Percentiles rank a stretch among this genome's conserved stretches.
These are phyloP conservation scores for Delphinus delphis DNA, from an alignment of 2,113 vertebrate genomes.

Conservation along the genomic window DNA sequence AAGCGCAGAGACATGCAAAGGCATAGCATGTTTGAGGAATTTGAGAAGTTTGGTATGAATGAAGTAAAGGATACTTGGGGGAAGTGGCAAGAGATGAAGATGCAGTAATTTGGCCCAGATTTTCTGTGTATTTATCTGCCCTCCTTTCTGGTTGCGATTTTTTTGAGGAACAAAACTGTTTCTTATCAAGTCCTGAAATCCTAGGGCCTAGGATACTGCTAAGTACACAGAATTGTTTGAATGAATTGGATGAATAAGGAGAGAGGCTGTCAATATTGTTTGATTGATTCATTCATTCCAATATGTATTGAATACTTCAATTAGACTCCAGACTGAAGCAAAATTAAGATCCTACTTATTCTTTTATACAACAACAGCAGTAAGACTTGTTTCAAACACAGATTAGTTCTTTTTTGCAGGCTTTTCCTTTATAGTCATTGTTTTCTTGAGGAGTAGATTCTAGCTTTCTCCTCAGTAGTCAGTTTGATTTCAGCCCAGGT, in stretches of 20 bases:
- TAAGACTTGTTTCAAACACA: constrained; percentile 41
- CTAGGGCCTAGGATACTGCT: background rate
- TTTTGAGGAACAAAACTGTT: background rate
- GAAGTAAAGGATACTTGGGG: background rate
- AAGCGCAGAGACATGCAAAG: background rate
- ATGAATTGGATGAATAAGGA: constrained; percentile 37
- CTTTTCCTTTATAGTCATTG: background rate
- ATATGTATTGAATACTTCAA: background rate
- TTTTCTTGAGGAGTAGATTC: constrained; percentile 35
- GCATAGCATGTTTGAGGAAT: constrained; percentile 2
- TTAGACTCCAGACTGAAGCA: background rate
- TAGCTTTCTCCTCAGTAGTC: background rate
- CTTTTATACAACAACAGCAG: background rate
- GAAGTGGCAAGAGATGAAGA: background rate
- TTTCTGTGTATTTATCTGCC: background rate
- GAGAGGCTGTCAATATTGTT: constrained; percentile 43
- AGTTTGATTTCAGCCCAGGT: constrained; percentile 20
- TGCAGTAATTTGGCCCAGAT: background rate
- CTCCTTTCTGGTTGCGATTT: background rate
- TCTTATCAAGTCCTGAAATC: constrained; percentile 27
- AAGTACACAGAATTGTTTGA: constrained; percentile 36
- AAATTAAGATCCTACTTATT: constrained; percentile 41
- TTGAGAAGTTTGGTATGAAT: constrained; percentile 4
- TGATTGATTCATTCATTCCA: constrained; percentile 27
- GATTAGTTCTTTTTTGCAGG: background rate